phyloP scores from a whole-genome alignment of 2,113 vertebrate species.

The Podarcis raffonei region DNA sequence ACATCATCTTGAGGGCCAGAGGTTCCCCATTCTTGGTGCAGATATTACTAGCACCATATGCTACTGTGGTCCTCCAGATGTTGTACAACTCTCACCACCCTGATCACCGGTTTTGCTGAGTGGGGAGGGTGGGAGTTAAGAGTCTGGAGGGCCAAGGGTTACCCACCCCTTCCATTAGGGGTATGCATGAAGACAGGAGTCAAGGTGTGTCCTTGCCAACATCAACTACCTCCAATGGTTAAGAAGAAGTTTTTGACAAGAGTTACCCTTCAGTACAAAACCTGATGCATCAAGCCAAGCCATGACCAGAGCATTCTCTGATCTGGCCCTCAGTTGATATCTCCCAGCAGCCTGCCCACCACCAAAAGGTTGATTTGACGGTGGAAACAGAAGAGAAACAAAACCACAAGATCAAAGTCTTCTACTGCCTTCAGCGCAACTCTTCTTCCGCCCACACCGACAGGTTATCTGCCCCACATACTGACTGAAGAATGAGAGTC shows the following conservation, averaged over 20 bases:
- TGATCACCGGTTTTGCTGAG: no score
- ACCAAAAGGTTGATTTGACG: slow-evolving; percentile 60
- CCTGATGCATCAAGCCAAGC: slow-evolving; percentile 52
- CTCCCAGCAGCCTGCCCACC: slow-evolving; percentile 60
- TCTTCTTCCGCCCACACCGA: background rate
- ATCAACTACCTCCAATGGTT: background rate
- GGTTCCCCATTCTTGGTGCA: no score
- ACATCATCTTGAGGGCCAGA: no score
- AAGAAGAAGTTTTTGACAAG: slow-evolving; percentile 19
- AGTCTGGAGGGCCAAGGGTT: background rate
- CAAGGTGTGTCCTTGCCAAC: no score
- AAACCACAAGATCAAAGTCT: background rate
- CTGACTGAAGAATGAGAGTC: background rate
- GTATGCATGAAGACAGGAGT: no score
- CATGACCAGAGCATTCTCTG: slow-evolving; percentile 67
- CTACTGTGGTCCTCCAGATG: no score
- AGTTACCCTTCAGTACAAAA: slow-evolving; percentile 38
- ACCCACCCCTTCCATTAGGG: background rate
- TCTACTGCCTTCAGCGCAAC: background rate
- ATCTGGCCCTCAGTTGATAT: slow-evolving; percentile 65
- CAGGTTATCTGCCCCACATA: background rate
- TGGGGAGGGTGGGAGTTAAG: no score
- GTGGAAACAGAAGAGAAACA: background rate
- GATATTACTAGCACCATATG: no score
- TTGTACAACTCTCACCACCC: no score